Base-by-base conservation (phyloP, 2,888 invertebrate genomes). In the Ypsolopha sequella region DNA sequence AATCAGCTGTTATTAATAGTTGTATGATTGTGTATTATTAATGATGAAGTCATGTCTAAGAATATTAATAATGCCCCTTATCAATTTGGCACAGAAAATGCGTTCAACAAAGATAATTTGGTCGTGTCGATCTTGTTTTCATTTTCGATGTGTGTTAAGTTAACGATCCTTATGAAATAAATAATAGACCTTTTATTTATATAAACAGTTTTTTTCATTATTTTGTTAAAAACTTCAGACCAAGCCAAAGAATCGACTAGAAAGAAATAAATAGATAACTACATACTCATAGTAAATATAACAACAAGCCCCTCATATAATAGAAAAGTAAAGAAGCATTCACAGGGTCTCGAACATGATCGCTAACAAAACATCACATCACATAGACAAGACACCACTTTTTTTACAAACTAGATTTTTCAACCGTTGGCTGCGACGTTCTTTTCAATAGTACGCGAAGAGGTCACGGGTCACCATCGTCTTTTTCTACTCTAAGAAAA, bases 381-480 rank as follows among this genome's bases (percentile, higher is more conserved):
- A 38, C 36, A 52, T 35, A 38, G 39, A 51, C 49, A 51, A 51
- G 63, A 73, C 69, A 71, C 64, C 65, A 66, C 65, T 84, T 82
- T 81, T 81, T 76, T 64, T 24, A 34, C 10, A 51, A 68, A 82
- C 84, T 76, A 80, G 82, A 80, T 78, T 52, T 24, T 51, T 75
- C 65, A 73, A 76, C 75, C 74, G 73, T 76, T 75, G 62, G 54
- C 57, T 58, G 54, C 58, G 38, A 24, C 33, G 41, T 41, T n/a
- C 38, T 10, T 41, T 49, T 48, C 75, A 76, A 79, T 76, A 76
- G 77, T 76, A 63, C 73, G 65, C 59, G 56, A 59, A 46, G 62
- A 71, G 85, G 84, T 82, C 82, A 74, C 53, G 69, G 85, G 81
- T 82, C 81, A 81, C 72, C 67, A 73, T 72, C 81, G 80, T 82